Evolutionary conservation across 2,113 vertebrate species (phyloP), one percentile per base, ranked within the genome.

Genomic region (Sander vitreus): DNA sequence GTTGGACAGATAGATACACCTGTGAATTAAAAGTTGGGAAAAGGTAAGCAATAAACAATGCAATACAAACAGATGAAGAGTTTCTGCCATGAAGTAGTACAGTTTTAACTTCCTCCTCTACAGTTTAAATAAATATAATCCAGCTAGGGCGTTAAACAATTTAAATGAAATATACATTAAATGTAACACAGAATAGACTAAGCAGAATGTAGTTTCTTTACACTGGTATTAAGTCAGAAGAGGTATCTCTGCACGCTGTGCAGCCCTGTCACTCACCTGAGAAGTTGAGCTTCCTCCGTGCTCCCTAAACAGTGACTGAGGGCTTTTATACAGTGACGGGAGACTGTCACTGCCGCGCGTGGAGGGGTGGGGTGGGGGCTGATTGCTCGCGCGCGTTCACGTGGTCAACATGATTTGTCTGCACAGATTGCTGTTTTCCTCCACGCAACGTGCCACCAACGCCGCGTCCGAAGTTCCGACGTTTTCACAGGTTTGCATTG

Each of bases 301-400:
- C 73, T 76, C 55, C 21, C 51, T 4, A 48, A 6, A 1, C 43
- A 13, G 10, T 39, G 45, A 39, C 81, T 60, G 39, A 4, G 54
- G 76, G 55, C 27, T 93, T 96, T 94, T 96, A 96, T 95, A 93
- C 62, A 23, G 75, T 79, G 77, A 63, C 60, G 8, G 80, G 71
- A 83, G 85, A 48, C 58, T 62, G 80, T 65, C 12, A 63, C 33
- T 14, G 55, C 55, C 23, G 55, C 55, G 76, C 16, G 54, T 47
- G 69, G 50, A 3, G 21, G 13, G 8, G 82, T 36, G 36, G 19
- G 63, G 4, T 27, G 59, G 23, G 54, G 15, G 12, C 58, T 10
- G 23, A 10, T 16, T 33, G 60, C 18, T 19, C 45, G 74, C 48
- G 59, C 30, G 70, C 78, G 74, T 53, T 63, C 84, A 83, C 81